Evolutionary conservation across 2,797 vertebrate genomes (phyloP), one percentile per base, ranked within the genome.

Genomic region (Lepus townsendii): DNA sequence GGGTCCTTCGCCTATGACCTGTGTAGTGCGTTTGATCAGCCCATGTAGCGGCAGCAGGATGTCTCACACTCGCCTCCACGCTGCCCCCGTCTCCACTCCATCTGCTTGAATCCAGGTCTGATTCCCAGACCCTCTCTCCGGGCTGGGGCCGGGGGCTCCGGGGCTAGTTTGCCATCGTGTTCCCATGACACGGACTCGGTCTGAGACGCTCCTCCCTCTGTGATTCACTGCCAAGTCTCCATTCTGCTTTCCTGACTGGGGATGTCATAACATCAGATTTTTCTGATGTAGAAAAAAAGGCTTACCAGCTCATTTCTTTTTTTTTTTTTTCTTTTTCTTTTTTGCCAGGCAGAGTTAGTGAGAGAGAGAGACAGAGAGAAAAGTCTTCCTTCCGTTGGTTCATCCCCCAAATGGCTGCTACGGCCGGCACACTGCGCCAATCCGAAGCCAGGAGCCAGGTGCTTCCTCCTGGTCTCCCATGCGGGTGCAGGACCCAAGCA

Each of bases 231-330:
- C 85, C 71, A 92, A 77, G 84, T 76, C 79, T 84, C 50, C 83
- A 20, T 77, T 91, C 86, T 90, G 77, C 77, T 84, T 95, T 75
- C 77, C 69, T 65, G 69, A 95, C 80, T 54, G 76, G 78, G 63
- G 83, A 80, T 35, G 27, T 42, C 35, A 14, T 16, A 60, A 62
- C 63, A 93, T 32, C 83, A 96, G 63, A 88, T 65, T 91, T 80
- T 73, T 73, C 50, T 95, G 77, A 32, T 66, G 75, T 47, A 94
- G 66, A 66, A 73, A 84, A 91, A 88, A 88, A 52, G 73, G 87
- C 57, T 89, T 83, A 72, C 50, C 2, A 9, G n/a, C 32, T 76
- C 27, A 38, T 65, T 91, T 83, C 52, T 78, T 38, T 38, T 38
- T 38, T 42, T 7, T 8, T 42, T 42, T 42, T 42, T 42, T 42